Percentiles rank a stretch among this genome's conserved stretches.
These are phyloP conservation scores for Prorops nasuta DNA, from an alignment of 1,140 invertebrate species.

Conservation along the genomic window DNA sequence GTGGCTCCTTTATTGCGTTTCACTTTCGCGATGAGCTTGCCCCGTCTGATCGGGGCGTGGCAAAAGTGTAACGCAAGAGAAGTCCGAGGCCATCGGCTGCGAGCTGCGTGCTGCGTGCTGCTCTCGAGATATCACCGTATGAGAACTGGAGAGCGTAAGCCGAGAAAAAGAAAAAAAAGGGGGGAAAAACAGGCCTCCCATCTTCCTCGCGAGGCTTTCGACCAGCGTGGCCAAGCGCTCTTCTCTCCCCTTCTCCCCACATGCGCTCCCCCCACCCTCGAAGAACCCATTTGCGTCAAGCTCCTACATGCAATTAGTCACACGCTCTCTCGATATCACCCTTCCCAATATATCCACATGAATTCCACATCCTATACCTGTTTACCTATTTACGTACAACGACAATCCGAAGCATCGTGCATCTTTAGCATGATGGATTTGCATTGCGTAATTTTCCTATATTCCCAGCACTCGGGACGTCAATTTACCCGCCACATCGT, in stretches of 20 bases:
- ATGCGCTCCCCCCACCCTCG: neutral
- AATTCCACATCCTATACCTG: too few species aligned
- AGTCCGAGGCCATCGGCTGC: conserved; percentile 34
- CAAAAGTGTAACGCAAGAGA: conserved; percentile 56
- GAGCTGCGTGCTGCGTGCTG: too few species aligned
- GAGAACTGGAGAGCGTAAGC: conserved; percentile 24
- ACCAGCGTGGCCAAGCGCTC: too few species aligned
- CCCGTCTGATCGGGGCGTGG: conserved; percentile 49
- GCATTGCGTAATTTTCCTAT: too few species aligned
- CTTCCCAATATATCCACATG: too few species aligned
- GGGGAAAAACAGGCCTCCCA: conserved; percentile 18
- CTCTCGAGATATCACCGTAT: too few species aligned
- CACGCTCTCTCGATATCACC: neutral
- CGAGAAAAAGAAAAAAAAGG: conserved; percentile 36
- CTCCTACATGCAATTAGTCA: neutral
- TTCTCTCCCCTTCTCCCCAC: neutral
- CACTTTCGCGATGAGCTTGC: conserved; percentile 54
- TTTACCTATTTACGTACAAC: too few species aligned
- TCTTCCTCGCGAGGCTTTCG: conserved; percentile 16
- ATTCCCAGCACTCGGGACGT: too few species aligned
- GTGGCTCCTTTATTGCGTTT: conserved; percentile 55
- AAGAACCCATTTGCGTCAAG: too few species aligned
- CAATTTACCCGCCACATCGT: too few species aligned
- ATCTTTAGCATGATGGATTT: too few species aligned
- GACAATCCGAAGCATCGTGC: too few species aligned